A percentile compares a stretch with the other conserved stretches of the same genome.
phyloP scores from a whole-genome alignment of 2,797 vertebrate species.

The Melanotaenia trifasciata region DNA sequence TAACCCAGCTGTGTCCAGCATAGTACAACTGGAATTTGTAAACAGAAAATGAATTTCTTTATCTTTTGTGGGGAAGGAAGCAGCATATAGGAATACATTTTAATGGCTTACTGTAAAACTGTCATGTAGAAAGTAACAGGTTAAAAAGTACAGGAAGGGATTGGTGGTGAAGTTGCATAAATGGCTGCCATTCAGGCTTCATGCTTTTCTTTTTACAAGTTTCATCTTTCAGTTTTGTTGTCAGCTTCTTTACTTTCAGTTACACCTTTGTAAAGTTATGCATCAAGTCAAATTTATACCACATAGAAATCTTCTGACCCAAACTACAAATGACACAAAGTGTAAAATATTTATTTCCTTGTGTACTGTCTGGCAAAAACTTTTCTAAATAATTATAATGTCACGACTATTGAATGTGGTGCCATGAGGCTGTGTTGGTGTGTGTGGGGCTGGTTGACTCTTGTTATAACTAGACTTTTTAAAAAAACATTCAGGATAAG shows the following conservation, averaged over 20 bases:
- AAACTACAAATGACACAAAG: too few relatives aligned
- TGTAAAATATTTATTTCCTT: not conserved
- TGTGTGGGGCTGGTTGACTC: too few relatives aligned
- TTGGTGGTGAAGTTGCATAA: not conserved
- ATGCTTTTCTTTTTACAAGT: not conserved
- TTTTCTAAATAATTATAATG: not conserved
- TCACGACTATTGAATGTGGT: too few relatives aligned
- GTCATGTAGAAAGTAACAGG: not conserved
- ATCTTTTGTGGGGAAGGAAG: not conserved
- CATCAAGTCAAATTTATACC: not conserved
- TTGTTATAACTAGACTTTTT: too few relatives aligned
- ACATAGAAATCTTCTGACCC: too few relatives aligned
- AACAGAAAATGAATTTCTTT: not conserved
- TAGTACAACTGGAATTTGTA: not conserved
- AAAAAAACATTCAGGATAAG: too few relatives aligned
- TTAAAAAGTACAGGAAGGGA: not conserved
- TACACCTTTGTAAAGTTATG: not conserved
- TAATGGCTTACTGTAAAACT: not conserved
- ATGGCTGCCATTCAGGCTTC: not conserved
- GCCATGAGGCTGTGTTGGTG: too few relatives aligned
- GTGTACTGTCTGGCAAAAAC: not conserved
- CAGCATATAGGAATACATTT: not conserved
- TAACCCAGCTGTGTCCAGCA: not conserved
- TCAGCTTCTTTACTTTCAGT: not conserved
- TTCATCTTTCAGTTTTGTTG: not conserved